Base-by-base conservation (phyloP, 2,113 vertebrate genomes). In the Paedocypris sp. region DNA sequence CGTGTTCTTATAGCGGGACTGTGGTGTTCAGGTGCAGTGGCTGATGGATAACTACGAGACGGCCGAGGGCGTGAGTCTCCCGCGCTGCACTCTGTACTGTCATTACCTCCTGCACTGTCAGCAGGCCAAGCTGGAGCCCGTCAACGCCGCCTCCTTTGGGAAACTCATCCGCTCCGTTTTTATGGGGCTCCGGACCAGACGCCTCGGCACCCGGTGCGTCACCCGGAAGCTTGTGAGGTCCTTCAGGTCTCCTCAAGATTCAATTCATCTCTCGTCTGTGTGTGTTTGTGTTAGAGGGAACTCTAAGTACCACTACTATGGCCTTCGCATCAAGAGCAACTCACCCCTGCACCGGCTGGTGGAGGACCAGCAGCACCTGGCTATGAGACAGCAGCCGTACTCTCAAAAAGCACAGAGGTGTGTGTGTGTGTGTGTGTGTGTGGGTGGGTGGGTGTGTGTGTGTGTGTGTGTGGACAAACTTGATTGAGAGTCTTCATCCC, bases 261-360 rank as follows among this genome's bases (percentile, higher is more conserved):
- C n/a, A n/a, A n/a, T n/a, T n/a, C n/a, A 31, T 26, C 58, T 62
- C 15, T 33, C 25, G 2, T 61, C 22, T 61, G 13, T 71, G 25
- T 53, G 16, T 32, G 48, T 54, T 32, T 48, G n/a, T 73, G 71
- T 58, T 78, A 94, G 91, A 72, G 91, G 91, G 42, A 94, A 94
- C 75, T 94, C 91, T 1, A 94, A 94, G 73, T 94, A 94, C 81
- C 91, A 94, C 78, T 94, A 94, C 72, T 94, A 94, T 3, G 91
- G 91, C 22, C 83, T 94, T 58, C 83, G 91, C 64, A 93, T 94
- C 77, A 94, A 94, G 77, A 88, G 86, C 20, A 89, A 85, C 64
- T 94, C 91, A 0, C 85, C 90, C 1, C 79, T 94, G 54, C 82
- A 90, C 43, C 77, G 89, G 43, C 87, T 93, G 52, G 86, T 93